Evolutionary conservation across 2,888 invertebrate species (phyloP), one percentile per base, ranked within the genome.

Genomic region (Andrena minutula): DNA sequence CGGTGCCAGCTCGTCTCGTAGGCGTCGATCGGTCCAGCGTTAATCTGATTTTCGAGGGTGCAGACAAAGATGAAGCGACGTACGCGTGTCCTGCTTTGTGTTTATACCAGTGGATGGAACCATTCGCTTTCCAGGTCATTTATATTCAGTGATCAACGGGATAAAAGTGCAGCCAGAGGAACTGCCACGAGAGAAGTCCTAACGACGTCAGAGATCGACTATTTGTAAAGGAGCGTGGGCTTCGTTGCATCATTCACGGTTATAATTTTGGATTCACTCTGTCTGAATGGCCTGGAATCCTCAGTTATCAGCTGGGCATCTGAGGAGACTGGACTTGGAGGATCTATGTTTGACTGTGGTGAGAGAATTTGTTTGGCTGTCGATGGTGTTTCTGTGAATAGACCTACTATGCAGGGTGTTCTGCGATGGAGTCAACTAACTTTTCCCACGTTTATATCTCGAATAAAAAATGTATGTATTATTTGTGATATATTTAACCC

Each of bases 41-140:
- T 77, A 85, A 90, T 88, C 88, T 86, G 92, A 90, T 90, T 87
- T 16, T 80, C 85, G 82, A 77, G 84, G 86, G 78, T 75, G 86
- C 82, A 86, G 86, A 82, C 81, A 60, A 63, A 61, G 82, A 81
- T 56, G 71, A 72, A 74, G 63, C 78, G 74, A 82, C 66, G 82
- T 66, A 65, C 76, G 60, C 61, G 76, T 74, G 82, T 71, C 83
- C 41, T 85, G 82, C 86, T 86, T 86, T 74, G 75, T 75, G 82
- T 84, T 81, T 79, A 80, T 84, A 83, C 81, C 69, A 71, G 28
- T 74, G 82, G 87, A 88, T 85, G 35, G 87, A 86, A 86, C 75
- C 83, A 68, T 84, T 82, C 78, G 87, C 83, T 85, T 85, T 76
- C 47, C 60, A 35, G 61, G 61, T 83, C 82, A 84, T 90, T 90